Percentiles rank a stretch among this genome's conserved stretches.
These are phyloP conservation scores for Bombus consobrinus DNA, from an alignment of 1,140 invertebrate species.

Conservation along the genomic window DNA sequence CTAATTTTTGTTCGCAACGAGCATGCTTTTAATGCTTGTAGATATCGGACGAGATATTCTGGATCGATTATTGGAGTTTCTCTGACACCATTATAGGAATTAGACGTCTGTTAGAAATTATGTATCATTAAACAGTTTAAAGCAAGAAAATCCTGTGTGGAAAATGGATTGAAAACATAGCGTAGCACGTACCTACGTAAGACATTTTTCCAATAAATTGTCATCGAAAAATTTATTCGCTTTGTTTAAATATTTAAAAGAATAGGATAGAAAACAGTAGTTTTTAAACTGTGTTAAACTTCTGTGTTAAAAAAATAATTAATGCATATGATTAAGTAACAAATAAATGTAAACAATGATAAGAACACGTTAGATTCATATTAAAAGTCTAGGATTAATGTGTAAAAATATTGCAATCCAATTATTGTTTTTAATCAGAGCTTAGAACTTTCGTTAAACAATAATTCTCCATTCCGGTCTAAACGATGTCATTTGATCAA, in stretches of 20 bases:
- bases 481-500: conserved; percentile 50
- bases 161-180: background rate
- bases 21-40: background rate
- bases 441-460: background rate
- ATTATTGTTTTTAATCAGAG: background rate
- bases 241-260: too few relatives aligned
- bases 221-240: too few relatives aligned
- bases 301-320: background rate
- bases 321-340: background rate
- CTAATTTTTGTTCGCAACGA: background rate
- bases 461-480: conserved; percentile 20
- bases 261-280: too few relatives aligned
- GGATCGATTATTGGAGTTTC: background rate
- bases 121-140: background rate
- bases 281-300: background rate
- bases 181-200: too few relatives aligned
- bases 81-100: background rate
- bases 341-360: background rate
- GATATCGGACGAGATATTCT: background rate
- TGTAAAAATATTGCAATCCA: too few relatives aligned
- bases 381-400: too few relatives aligned
- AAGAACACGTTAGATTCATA: too few relatives aligned
- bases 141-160: background rate
- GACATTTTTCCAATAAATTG: too few relatives aligned
- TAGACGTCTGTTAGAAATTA: background rate